A percentile compares a stretch with the other conserved stretches of the same genome.
phyloP scores from a whole-genome alignment of 2,113 vertebrate genomes.

The Mus spicilegus region DNA sequence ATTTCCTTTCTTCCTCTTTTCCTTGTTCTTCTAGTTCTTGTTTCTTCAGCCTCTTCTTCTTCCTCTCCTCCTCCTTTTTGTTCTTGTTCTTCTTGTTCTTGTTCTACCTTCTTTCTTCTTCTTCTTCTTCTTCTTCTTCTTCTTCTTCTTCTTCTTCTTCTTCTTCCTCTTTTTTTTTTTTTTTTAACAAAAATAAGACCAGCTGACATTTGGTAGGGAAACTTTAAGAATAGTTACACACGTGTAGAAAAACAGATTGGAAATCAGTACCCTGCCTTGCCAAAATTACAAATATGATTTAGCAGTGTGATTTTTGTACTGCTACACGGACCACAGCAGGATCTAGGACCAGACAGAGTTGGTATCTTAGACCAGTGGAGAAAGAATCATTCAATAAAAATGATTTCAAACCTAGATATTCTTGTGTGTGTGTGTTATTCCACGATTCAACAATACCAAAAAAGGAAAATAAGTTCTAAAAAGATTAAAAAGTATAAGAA shows the following conservation, averaged over 20 bases:
- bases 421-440: neutral
- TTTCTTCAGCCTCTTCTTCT: fast-evolving
- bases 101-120: neutral
- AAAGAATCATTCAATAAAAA: neutral
- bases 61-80: too few relatives aligned
- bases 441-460: neutral
- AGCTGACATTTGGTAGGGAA: neutral
- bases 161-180: fast-evolving
- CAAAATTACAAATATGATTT: neutral
- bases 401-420: neutral
- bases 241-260: neutral
- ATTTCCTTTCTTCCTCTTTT: neutral
- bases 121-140: fast-evolving
- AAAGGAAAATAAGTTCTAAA: neutral
- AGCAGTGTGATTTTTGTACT: neutral
- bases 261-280: neutral
- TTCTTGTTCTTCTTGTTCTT: too few relatives aligned
- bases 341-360: neutral
- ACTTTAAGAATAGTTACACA: neutral
- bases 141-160: fast-evolving
- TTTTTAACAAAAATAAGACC: neutral
- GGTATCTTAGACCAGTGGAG: neutral
- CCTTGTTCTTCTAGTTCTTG: too few relatives aligned
- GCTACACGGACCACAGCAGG: neutral
- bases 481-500: neutral